Base-by-base conservation (phyloP, 2,888 invertebrate species). In the Pimpla rufipes region DNA sequence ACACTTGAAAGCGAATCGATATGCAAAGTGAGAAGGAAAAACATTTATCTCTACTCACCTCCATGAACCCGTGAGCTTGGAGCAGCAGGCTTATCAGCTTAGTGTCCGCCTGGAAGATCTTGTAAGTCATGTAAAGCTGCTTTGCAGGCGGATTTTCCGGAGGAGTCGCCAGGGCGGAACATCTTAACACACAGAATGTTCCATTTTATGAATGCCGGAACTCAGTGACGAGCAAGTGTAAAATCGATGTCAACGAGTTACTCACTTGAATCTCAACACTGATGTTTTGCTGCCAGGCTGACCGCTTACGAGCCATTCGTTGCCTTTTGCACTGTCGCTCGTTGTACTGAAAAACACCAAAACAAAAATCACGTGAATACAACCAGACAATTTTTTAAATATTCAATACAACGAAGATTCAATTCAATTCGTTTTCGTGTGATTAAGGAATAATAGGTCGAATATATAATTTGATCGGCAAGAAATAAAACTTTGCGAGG, bases 71-170 rank as follows among this genome's bases (percentile, higher is more conserved):
- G 91, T 97, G 97, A 10, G 97, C 96, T 90, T 96, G 95, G 16
- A 97, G 95, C 71, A 97, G 93, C 86, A 97, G 96, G 83, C 96
- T 95, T 67, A 97, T 94, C 50, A 97, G 94, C 92, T 96, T 97
- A 0, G 97, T 97, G 93, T 97, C 97, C 6, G 97, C 97, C 93
- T 97, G 97, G 85, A 96, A 95, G 85, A 96, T 95, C 93, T 97
- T 97, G 93, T 97, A 97, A 0, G 96, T 96, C 90, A 97, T 96
- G 90, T 96, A 96, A 37, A 97, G 94, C 77, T 90, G 91, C 68
- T 91, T 93, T 0, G 93, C 93, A n/a, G 93, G 93, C 68, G 93
- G 90, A 55, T 93, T 89, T 84, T 92, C 90, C 47, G 93, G 93
- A 1, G 93, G 92, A 16, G 88, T 91, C 13, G 93, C 91, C 79